Base-by-base conservation (phyloP, 2,888 invertebrate genomes). In the Meteorus colon region DNA sequence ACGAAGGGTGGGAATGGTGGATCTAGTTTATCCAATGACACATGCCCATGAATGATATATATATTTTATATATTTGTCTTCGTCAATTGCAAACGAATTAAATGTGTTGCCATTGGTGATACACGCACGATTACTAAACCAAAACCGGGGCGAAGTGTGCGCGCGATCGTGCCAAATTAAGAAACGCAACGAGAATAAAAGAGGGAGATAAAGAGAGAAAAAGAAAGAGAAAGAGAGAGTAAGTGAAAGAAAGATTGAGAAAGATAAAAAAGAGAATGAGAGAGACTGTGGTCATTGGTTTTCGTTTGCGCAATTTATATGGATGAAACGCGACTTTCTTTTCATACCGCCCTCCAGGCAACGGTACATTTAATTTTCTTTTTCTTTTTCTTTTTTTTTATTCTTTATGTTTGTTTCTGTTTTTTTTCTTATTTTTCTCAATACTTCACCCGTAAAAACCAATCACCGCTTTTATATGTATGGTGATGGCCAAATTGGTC, bases 151-250 rank as follows among this genome's bases (percentile, higher is more conserved):
- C 79, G 77, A 81, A 79, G 77, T 78, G 73, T 73, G 74, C 75
- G 73, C 76, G 76, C 75, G 77, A 77, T 79, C 78, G 75, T 75
- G 79, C 80, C 80, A 80, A 81, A 81, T 81, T 78, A 77, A 80
- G 81, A 80, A 78, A 80, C 68, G 66, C 59, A 66, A 67, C 27
- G 51, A 37, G 60, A 55, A 55, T 55, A 8, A 48, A 19, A 16
- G 41, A 34, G 19, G 29, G 29, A 55, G 74, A 34, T n/a, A 16
- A 19, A 45, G 51, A 10, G 45, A 45, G 14, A 4, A 45, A n/a
- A n/a, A n/a, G n/a, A 73, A 41, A 62, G 24, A 48, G n/a, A 48
- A 48, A 19, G 19, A 24, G 19, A 55, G 19, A 29, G 66, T 5
- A 62, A 73, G 68, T 51, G 65, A 69, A 2, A 63, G 67, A 73